Evolutionary conservation across 2,113 vertebrate genomes (phyloP).

Genomic region (Chaetura pelagica): DNA sequence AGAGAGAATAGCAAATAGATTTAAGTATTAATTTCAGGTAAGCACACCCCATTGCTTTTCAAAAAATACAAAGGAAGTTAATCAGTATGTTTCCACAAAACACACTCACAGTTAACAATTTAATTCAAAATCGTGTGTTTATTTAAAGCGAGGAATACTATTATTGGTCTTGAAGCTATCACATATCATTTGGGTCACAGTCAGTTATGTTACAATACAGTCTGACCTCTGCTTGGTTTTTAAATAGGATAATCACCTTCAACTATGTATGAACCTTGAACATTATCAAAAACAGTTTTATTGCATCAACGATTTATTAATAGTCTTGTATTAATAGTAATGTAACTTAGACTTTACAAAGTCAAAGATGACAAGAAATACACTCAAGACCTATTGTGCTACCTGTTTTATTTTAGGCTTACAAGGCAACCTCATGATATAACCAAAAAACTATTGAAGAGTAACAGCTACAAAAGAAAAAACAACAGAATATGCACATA

Average conservation of each 20-base stretch:
- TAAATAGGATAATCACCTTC: constrained; percentile 76
- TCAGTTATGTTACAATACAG: constrained; percentile 57
- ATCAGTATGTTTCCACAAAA: background rate
- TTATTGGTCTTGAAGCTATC: constrained; percentile 3
- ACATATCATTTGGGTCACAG: constrained; percentile 31
- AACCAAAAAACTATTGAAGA: background rate
- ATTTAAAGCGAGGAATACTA: background rate
- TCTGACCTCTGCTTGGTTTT: constrained; percentile 71
- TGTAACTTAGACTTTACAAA: constrained; percentile 65
- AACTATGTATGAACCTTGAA: constrained; percentile 71
- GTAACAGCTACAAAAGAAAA: background rate
- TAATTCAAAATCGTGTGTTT: background rate
- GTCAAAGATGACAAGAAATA: constrained; percentile 53
- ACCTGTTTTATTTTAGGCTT: constrained; percentile 45
- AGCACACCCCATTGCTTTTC: background rate
- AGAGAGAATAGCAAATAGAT: background rate
- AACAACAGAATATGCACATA: background rate
- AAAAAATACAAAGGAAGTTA: background rate
- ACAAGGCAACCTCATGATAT: constrained; percentile 18
- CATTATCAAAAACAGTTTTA: constrained; percentile 68
- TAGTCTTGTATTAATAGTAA: constrained; percentile 65
- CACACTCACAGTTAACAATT: background rate
- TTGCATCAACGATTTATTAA: constrained; percentile 72
- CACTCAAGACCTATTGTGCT: constrained; percentile 4
- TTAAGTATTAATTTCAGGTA: background rate